Evolutionary conservation across 2,888 invertebrate genomes (phyloP).

Genomic region (Habrosyne pyritoides): DNA sequence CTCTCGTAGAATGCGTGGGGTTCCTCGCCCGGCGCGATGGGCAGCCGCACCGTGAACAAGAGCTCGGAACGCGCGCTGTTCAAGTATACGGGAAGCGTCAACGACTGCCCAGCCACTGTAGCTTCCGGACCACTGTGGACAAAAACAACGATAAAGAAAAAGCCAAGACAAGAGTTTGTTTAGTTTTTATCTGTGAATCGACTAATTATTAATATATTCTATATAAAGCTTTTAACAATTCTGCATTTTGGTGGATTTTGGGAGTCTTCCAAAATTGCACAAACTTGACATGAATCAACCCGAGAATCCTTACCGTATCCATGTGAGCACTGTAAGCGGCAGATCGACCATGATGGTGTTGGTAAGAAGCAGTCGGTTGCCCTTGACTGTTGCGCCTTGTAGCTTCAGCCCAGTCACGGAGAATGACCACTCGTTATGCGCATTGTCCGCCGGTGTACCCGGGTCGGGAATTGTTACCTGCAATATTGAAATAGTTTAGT

Average conservation of each 20-base stretch:
- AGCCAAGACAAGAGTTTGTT: too few species aligned
- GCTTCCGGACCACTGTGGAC: slow-evolving; percentile 63
- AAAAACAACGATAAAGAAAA: background rate
- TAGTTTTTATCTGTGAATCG: too few species aligned
- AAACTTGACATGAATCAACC: too few species aligned
- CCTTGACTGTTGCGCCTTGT: slow-evolving; percentile 97
- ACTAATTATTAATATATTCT: too few species aligned
- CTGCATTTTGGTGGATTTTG: too few species aligned
- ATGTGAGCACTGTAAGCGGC: slow-evolving; percentile 93
- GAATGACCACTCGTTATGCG: slow-evolving; percentile 87
- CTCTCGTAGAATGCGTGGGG: slow-evolving; percentile 99
- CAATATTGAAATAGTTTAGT: slow-evolving; percentile 28
- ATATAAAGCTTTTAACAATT: too few species aligned
- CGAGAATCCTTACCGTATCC: slow-evolving; percentile 88
- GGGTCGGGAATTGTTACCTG: slow-evolving; percentile 86
- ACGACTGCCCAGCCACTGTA: slow-evolving; percentile 75
- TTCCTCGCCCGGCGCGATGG: slow-evolving; percentile 95
- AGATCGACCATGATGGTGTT: slow-evolving; percentile 98
- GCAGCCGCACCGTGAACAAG: slow-evolving; percentile 97
- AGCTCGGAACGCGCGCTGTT: slow-evolving; percentile 98
- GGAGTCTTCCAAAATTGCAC: too few species aligned
- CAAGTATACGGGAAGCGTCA: slow-evolving; percentile 97
- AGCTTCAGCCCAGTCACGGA: slow-evolving; percentile 93
- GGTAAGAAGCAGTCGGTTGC: slow-evolving; percentile 94
- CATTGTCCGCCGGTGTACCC: slow-evolving; percentile 82